phyloP scores from a whole-genome alignment of 2,113 vertebrate species.

The Electrona antarctica region DNA sequence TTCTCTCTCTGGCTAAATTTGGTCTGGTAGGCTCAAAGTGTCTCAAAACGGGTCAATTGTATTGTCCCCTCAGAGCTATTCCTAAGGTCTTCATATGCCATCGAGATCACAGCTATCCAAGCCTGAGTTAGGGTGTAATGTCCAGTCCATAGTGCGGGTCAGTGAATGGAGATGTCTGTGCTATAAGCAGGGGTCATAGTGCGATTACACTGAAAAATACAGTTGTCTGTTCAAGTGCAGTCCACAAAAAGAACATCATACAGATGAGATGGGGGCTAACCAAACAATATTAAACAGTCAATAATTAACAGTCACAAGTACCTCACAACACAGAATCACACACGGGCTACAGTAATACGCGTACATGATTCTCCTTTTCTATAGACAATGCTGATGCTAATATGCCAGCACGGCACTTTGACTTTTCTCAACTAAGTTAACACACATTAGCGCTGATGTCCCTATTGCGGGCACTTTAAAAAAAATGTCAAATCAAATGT shows the following conservation, averaged over 20 bases:
- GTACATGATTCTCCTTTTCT: background rate
- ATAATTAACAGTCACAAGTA: background rate
- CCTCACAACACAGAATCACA: background rate
- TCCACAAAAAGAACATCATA: background rate
- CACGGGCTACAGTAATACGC: background rate
- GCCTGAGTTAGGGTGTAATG: background rate
- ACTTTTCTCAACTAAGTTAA: background rate
- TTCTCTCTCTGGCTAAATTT: slow-evolving; percentile 30
- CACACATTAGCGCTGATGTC: no score
- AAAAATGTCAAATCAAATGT: no score
- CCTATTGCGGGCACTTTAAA: no score
- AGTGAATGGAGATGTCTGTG: background rate
- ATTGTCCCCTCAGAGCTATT: slow-evolving; percentile 23
- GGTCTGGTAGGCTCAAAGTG: slow-evolving; percentile 22
- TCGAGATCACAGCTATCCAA: background rate
- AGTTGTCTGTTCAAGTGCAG: slow-evolving; percentile 3
- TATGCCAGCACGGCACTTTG: slow-evolving; percentile 17
- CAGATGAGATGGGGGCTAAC: background rate
- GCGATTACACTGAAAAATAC: background rate
- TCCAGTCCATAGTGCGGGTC: background rate
- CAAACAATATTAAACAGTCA: slow-evolving; percentile 14
- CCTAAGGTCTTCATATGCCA: slow-evolving; percentile 1
- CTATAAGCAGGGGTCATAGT: background rate
- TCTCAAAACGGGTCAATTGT: background rate
- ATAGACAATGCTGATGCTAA: background rate